phyloP scores from a whole-genome alignment of 2,797 vertebrate genomes.

The Passerculus sandwichensis region DNA sequence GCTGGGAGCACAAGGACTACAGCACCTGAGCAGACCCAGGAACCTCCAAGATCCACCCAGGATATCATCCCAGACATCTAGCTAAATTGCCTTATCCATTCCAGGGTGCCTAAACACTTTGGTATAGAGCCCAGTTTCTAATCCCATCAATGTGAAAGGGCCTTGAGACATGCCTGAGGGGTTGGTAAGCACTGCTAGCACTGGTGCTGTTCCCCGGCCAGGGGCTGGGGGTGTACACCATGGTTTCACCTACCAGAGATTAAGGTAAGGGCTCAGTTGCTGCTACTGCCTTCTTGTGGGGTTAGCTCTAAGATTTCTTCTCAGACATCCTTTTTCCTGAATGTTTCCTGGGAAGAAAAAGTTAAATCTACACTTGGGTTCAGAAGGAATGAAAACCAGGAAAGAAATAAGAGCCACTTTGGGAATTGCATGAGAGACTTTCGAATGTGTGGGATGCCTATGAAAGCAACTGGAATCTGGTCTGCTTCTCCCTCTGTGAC shows the following conservation, averaged over 20 bases:
- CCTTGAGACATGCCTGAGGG: neutral
- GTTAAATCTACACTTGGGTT: neutral
- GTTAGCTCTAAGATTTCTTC: neutral
- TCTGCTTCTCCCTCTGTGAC: neutral
- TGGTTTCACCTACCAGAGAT: neutral
- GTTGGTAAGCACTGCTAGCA: neutral
- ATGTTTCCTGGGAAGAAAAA: neutral
- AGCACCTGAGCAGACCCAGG: neutral
- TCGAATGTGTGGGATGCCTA: neutral
- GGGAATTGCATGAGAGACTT: neutral
- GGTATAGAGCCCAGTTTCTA: neutral
- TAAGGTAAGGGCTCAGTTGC: neutral
- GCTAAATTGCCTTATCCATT: neutral
- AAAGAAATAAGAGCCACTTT: neutral
- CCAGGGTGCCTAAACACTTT: neutral
- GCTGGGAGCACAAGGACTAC: rapidly evolving
- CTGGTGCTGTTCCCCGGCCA: neutral
- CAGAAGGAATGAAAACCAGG: neutral
- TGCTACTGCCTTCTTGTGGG: neutral
- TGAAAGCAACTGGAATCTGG: neutral
- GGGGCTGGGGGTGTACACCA: neutral
- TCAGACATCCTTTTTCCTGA: neutral
- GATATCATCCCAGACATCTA: neutral
- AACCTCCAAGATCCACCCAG: neutral
- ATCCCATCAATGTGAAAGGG: neutral